These are phyloP conservation scores for Gobio occitaniae DNA, from an alignment of 2,797 vertebrate species.

Conservation along the genomic window DNA sequence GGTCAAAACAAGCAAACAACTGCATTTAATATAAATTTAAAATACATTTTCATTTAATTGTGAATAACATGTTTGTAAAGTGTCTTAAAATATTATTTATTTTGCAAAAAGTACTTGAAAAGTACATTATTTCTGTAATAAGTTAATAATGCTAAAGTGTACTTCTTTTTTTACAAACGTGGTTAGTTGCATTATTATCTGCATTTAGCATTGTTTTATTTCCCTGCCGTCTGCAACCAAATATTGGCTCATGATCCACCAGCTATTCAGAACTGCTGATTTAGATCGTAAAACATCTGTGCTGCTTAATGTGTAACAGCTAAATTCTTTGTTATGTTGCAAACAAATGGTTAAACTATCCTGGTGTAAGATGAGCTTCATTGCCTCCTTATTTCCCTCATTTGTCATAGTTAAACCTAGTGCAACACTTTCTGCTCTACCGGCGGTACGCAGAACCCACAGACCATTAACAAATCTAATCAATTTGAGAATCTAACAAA, in stretches of 20 bases:
- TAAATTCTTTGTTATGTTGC: not conserved
- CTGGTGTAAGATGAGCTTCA: slow-evolving; percentile 12
- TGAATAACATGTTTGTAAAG: not conserved
- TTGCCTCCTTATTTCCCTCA: slow-evolving; percentile 22
- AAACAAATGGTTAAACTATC: slow-evolving; percentile 27
- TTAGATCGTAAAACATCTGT: not conserved
- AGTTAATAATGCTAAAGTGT: not conserved
- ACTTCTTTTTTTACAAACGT: not conserved
- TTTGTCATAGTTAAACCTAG: slow-evolving; percentile 41
- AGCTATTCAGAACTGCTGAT: not conserved
- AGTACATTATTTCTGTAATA: not conserved
- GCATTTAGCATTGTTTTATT: not conserved
- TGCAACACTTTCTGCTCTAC: slow-evolving; percentile 19
- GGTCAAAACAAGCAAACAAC: not conserved
- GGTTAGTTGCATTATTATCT: not conserved
- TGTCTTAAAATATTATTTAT: not conserved
- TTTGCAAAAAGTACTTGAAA: not conserved
- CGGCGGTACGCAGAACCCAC: not conserved
- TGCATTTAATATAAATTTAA: not conserved
- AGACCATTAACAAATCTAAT: slow-evolving; percentile 26
- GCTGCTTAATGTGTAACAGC: not conserved
- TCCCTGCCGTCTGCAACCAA: not conserved
- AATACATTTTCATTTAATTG: not conserved
- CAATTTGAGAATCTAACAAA: slow-evolving; percentile 40
- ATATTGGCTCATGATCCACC: not conserved